Base-by-base conservation (phyloP, 2,888 invertebrate genomes). In the Tenodera sinensis region DNA sequence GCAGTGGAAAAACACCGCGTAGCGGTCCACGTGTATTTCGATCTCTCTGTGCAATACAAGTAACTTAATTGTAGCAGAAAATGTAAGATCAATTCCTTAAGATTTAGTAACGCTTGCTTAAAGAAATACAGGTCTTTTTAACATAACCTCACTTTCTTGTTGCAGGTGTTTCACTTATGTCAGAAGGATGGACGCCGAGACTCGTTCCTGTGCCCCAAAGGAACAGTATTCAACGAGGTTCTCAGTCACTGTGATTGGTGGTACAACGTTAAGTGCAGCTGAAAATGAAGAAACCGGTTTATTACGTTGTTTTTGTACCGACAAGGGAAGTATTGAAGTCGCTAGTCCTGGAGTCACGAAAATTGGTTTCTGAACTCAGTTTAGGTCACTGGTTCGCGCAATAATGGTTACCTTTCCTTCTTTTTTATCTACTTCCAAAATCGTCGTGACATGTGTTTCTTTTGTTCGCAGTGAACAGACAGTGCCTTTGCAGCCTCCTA, bases 121-220 rank as follows among this genome's bases (percentile, higher is more conserved):
- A n/a, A n/a, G n/a, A n/a, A n/a, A n/a, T n/a, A n/a, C n/a, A n/a
- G n/a, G n/a, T 14, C 2, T 71, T 25, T 71, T 3, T 71, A 71
- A 28, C 83, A 83, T n/a, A 83, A 28, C 14, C 34, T 28, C 20
- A 83, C 28, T 88, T 88, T 34, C 87, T 54, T 91, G 88, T 91
- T 91, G 28, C 91, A 92, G 92, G 92, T 91, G 20, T 92, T 92
- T 91, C 92, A 92, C 90, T 90, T 92, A 88, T 92, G 92, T 89
- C 91, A 92, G 89, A 90, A 90, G 28, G 91, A 92, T 85, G 92
- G 92, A 20, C 90, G 91, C 14, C 91, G 91, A 83, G 92, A 92
- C 87, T 91, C 92, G 9, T 92, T 92, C 91, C 85, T 92, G 20
- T 92, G 92, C 89, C 92, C 92, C 9, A 90, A 90, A 89, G 92